Conservation (phyloP, 2,888 invertebrate species). For the Melinaea menophilus region DNA sequence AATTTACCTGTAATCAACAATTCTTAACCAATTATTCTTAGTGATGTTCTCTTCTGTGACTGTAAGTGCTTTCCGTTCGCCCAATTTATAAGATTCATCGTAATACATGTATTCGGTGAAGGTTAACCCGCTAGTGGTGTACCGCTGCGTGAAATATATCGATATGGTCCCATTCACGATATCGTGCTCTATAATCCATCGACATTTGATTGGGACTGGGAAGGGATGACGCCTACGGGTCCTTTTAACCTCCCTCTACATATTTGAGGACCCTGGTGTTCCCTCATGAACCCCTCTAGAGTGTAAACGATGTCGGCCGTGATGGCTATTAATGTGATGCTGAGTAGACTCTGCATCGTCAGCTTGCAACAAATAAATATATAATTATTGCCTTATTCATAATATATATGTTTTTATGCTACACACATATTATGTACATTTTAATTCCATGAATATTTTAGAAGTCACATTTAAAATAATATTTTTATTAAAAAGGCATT, state of each 20-base stretch:
- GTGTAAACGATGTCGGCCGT: slow-evolving; percentile 47
- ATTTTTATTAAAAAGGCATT: too few relatives aligned
- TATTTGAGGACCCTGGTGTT: slow-evolving; percentile 62
- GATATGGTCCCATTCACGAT: slow-evolving; percentile 86
- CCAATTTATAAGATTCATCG: slow-evolving; percentile 82
- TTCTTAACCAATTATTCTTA: too few relatives aligned
- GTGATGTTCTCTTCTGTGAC: too few relatives aligned
- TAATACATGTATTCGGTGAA: slow-evolving; percentile 88
- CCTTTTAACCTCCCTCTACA: slow-evolving; percentile 84
- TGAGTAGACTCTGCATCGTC: slow-evolving; percentile 52
- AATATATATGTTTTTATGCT: not conserved
- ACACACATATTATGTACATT: not conserved
- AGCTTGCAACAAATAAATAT: slow-evolving; percentile 52
- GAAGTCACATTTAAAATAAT: too few relatives aligned
- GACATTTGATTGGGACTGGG: slow-evolving; percentile 65
- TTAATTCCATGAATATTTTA: not conserved
- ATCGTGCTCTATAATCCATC: slow-evolving; percentile 90
- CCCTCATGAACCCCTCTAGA: slow-evolving; percentile 46
- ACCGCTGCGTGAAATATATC: slow-evolving; percentile 92
- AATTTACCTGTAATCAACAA: too few relatives aligned
- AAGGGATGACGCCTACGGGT: slow-evolving; percentile 84
- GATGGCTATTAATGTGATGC: slow-evolving; percentile 56
- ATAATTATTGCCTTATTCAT: not conserved
- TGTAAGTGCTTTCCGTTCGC: slow-evolving; percentile 51
- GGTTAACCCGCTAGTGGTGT: slow-evolving; percentile 86